Percentiles rank a stretch among this genome's conserved stretches.
phyloP scores from a whole-genome alignment of 2,888 invertebrate species.

The Apodemia zela region DNA sequence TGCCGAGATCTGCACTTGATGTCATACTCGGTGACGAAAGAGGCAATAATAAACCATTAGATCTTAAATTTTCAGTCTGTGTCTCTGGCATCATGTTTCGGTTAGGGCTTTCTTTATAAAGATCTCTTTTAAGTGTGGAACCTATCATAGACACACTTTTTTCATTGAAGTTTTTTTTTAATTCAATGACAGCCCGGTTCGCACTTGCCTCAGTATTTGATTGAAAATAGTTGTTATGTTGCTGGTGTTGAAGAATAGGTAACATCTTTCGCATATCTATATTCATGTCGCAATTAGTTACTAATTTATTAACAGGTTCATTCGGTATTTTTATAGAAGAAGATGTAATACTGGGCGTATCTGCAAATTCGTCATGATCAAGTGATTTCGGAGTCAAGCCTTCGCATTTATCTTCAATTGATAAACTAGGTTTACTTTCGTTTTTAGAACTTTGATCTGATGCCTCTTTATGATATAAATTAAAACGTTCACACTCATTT shows the following conservation, averaged over 20 bases:
- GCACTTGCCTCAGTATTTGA: not conserved
- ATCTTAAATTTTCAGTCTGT: constrained; percentile 1
- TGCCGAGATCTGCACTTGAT: constrained; percentile 18
- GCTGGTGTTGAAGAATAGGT: constrained; percentile 25
- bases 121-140: constrained; percentile 53
- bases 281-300: constrained; percentile 44
- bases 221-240: not conserved
- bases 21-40: too few relatives aligned
- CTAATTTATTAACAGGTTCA: constrained; percentile 52
- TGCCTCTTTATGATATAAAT: constrained; percentile 51
- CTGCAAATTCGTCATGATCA: constrained; percentile 49
- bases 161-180: constrained; percentile 21
- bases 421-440: constrained; percentile 38
- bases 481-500: constrained; percentile 72
- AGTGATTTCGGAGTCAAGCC: constrained; percentile 66
- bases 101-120: constrained; percentile 39
- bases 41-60: constrained; percentile 3
- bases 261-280: constrained; percentile 60
- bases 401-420: constrained; percentile 45
- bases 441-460: constrained; percentile 55
- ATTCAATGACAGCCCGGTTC: constrained; percentile 19
- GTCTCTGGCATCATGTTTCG: not conserved
- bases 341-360: too few relatives aligned
- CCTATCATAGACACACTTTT: constrained; percentile 35
- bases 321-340: too few relatives aligned